Base-by-base conservation (phyloP, 2,113 vertebrate genomes). In the Anolis carolinensis region DNA sequence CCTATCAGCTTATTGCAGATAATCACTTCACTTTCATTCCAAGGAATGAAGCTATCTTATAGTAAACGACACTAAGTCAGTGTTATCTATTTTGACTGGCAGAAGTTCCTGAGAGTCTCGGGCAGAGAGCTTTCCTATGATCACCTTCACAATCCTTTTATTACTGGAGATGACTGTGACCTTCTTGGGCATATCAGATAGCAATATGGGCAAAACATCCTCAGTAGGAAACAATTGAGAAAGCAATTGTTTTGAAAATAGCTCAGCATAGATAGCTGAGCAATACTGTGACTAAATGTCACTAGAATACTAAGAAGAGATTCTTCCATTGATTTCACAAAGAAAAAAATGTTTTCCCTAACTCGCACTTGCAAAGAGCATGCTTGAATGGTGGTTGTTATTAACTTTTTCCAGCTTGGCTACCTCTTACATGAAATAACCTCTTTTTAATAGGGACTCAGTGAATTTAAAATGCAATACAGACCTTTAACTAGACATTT, bases 351-450 rank as follows among this genome's bases (percentile, higher is more conserved):
- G 16, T 36, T 75, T 83, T 13, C 63, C 30, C 14, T 21, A 32
- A 77, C 75, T 44, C 20, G 7, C 8, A n/a, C 73, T 84, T 55
- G 75, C 74, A 81, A 86, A 1, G 18, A 55, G 79, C 72, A 55
- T 73, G 71, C 21, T 6, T 71, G 48, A 82, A 82, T 67, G n/a
- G 30, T 44, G 2, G 27, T 34, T 18, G 11, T 59, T 78, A 34
- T 32, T 23, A 44, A 72, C 81, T 81, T 85, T 83, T 76, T 20
- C 52, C 50, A 68, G 63, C 79, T 63, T 50, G 74, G 81, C 79
- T 81, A 75, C n/a, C 72, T 32, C 81, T 52, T 81, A 48, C 74
- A 34, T n/a, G 30, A 74, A 67, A 14, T 84, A 76, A 84, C 71
- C 39, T 82, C 86, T 73, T 30, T 44, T 84, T 62, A 86, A 86